Evolutionary conservation across 2,113 vertebrate species (phyloP).

Genomic region (Brachirus orientalis): DNA sequence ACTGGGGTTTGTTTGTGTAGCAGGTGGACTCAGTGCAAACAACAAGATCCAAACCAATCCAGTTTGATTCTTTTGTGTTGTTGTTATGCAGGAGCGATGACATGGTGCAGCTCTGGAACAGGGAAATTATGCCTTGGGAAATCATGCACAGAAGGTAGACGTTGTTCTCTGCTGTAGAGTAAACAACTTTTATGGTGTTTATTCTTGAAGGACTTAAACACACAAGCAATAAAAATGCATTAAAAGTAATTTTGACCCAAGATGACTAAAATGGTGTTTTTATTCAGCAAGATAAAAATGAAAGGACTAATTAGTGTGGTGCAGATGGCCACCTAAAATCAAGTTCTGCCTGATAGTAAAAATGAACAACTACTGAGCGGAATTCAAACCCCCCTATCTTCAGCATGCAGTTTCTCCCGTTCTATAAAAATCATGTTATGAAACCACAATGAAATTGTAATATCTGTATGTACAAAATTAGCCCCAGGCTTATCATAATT

Average conservation of each 20-base stretch:
- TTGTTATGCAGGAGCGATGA: conserved; percentile 55
- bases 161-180: conserved; percentile 17
- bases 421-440: conserved; percentile 46
- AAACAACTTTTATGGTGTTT: conserved; percentile 41
- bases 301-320: conserved; percentile 55
- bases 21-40: conserved; percentile 68
- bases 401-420: conserved; percentile 20
- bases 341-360: conserved; percentile 55
- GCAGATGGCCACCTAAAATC: conserved; percentile 58
- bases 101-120: conserved; percentile 29
- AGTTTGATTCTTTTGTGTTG: conserved; percentile 60
- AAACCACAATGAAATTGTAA: conserved; percentile 33
- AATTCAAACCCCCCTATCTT: conserved; percentile 58
- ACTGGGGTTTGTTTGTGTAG: conserved; percentile 60
- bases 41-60: conserved; percentile 57
- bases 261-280: conserved; percentile 51
- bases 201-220: conserved; percentile 10
- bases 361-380: conserved; percentile 47
- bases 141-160: conserved; percentile 36
- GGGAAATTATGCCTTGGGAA: conserved; percentile 55
- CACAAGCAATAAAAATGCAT: conserved; percentile 15
- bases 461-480: conserved; percentile 48
- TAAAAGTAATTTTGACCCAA: conserved; percentile 34
- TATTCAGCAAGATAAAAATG: conserved; percentile 36
- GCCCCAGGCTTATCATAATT: conserved; percentile 50